These are phyloP conservation scores for Malaclemys terrapin DNA, from an alignment of 2,113 vertebrate genomes.

Conservation along the genomic window DNA sequence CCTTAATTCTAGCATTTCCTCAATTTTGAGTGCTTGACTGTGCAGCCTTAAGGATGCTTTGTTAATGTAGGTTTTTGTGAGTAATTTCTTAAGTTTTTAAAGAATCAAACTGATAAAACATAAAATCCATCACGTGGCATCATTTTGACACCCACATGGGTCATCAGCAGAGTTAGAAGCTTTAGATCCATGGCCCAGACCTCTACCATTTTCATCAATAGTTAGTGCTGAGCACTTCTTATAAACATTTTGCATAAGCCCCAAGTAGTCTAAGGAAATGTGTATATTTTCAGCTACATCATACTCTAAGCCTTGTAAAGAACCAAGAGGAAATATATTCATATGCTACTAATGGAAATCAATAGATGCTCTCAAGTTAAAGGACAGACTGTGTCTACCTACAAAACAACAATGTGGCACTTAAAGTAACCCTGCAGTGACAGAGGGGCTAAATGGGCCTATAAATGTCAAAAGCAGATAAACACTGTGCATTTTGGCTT, in stretches of 20 bases:
- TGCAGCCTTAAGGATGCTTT: background rate
- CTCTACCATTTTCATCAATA: background rate
- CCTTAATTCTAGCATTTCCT: background rate
- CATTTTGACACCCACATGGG: background rate
- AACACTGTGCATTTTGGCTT: background rate
- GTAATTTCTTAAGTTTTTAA: background rate
- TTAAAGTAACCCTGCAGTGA: background rate
- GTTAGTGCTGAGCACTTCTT: background rate
- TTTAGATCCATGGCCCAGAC: background rate
- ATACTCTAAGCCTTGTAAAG: background rate
- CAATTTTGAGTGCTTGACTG: background rate
- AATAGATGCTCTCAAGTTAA: background rate
- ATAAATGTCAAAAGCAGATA: constrained; percentile 3
- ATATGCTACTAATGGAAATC: background rate
- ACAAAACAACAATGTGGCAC: background rate
- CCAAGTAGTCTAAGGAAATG: background rate
- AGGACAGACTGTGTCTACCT: background rate
- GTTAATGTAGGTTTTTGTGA: background rate
- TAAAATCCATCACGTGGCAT: background rate
- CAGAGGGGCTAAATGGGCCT: background rate
- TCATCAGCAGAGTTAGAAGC: background rate
- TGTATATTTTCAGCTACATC: background rate
- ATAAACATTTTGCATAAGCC: background rate
- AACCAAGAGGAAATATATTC: background rate
- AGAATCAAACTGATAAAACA: background rate